phyloP scores from a whole-genome alignment of 2,113 vertebrate species.

The Lophotis ruficrista region DNA sequence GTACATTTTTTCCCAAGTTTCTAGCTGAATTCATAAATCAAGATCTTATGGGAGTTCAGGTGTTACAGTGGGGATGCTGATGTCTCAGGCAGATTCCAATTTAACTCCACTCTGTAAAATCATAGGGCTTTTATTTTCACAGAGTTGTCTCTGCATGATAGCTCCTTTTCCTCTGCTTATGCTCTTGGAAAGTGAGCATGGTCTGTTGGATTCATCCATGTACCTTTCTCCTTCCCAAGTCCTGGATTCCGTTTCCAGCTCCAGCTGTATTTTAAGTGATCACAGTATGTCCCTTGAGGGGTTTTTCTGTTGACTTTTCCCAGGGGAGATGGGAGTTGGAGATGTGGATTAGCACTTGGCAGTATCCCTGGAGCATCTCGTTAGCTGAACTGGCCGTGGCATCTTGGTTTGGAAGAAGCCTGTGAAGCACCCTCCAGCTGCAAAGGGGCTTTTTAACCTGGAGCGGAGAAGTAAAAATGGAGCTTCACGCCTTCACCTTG shows the following conservation, averaged over 20 bases:
- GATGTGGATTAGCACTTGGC: background rate
- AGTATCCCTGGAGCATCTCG: background rate
- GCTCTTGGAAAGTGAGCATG: background rate
- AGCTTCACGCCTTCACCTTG: background rate
- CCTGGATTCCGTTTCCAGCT: background rate
- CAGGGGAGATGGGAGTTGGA: background rate
- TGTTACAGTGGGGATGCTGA: background rate
- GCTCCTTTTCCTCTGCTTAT: background rate
- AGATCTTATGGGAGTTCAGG: background rate
- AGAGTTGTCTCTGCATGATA: background rate
- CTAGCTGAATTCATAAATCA: background rate
- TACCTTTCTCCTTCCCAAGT: background rate
- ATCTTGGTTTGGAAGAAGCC: background rate
- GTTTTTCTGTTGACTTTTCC: background rate
- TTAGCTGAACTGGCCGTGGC: background rate
- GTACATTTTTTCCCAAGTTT: background rate
- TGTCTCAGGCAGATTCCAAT: background rate
- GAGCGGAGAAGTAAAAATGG: background rate
- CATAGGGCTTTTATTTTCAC: background rate
- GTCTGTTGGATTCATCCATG: background rate
- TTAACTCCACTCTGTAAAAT: background rate
- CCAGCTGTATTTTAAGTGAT: background rate
- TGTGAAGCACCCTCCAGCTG: too few relatives aligned
- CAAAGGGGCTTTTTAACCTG: background rate
- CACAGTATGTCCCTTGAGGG: background rate